Base-by-base conservation (phyloP, 2,888 invertebrate genomes). In the Chymomyza amoena region DNA sequence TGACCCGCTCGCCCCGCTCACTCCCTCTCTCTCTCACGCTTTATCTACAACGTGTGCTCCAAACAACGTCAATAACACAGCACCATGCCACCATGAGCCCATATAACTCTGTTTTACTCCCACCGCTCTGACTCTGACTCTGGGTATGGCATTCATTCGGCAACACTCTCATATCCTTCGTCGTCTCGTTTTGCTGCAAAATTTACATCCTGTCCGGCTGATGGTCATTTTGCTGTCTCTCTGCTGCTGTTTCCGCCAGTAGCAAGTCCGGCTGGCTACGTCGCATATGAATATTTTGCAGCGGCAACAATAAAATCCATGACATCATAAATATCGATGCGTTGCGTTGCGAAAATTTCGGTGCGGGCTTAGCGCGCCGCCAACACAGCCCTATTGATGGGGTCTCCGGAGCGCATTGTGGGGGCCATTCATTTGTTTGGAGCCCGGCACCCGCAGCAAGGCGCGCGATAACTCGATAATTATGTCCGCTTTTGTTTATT, bases 401-500 rank as follows among this genome's bases (percentile, higher is more conserved):
- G 25, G 13, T 5, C 1, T 10, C 16, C n/a, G n/a, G 20, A 70
- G 61, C 62, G 74, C 64, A 2, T 45, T 45, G 69, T 28, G 63
- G 69, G 69, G 70, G 75, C 61, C 54, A n/a, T 15, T 50, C 57
- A 57, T 57, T 57, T 57, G 57, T 18, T 10, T 15, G 39, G 66
- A 75, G 78, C 39, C 39, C 69, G 72, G 73, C 76, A 80, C 88
- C 82, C 84, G 80, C 80, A 80, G 88, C 76, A 72, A 84, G 80
- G 80, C 82, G 89, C 89, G 90, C 90, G 91, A 91, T 91, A 91
- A 91, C 91, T 91, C 89, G 91, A 91, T 91, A 91, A 91, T 91
- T 91, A 91, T 91, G 91, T 91, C 90, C 91, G 90, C 89, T 91
- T 90, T 90, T 90, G 90, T 91, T 91, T 91, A 91, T 91, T 91